Conservation (phyloP, 2,888 invertebrate genomes). For the Aromia moschata region DNA sequence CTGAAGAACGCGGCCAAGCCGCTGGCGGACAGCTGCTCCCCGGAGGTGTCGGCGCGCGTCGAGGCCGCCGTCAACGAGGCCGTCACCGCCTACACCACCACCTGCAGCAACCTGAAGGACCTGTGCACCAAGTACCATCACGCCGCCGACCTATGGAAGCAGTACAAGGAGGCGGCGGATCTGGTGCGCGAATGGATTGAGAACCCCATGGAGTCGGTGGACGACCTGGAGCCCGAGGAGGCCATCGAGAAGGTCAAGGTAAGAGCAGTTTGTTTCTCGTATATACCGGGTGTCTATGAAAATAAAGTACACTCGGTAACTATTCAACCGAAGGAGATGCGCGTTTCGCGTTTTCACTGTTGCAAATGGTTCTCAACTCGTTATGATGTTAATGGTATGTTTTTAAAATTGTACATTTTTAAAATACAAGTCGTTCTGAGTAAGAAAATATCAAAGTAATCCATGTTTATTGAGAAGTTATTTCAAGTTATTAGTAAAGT, state of each 20-base stretch:
- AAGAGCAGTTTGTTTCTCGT: constrained; percentile 39
- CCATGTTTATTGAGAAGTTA: no score
- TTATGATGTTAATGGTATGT: no score
- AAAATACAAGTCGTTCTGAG: no score
- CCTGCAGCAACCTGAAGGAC: constrained; percentile 78
- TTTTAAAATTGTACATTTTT: no score
- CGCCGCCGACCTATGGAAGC: constrained; percentile 83
- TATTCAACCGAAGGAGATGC: no score
- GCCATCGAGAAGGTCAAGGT: constrained; percentile 79
- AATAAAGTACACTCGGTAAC: no score
- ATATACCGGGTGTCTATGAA: no score
- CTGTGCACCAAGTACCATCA: constrained; percentile 81
- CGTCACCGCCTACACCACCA: constrained; percentile 81
- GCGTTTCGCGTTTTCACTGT: no score
- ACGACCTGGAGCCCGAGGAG: constrained; percentile 76
- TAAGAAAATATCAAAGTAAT: no score
- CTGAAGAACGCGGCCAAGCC: constrained; percentile 77
- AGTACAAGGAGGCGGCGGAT: constrained; percentile 81
- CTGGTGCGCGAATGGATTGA: constrained; percentile 80
- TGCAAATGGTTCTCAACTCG: no score
- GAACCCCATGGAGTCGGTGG: constrained; percentile 77
- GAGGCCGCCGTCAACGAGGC: constrained; percentile 81
- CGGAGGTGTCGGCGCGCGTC: constrained; percentile 77
- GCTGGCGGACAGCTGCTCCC: constrained; percentile 74
- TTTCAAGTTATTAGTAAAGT: no score